Percentiles rank a stretch among this genome's conserved stretches.
Evolutionary conservation across 2,113 vertebrate genomes (phyloP).

Genomic region (Eretmochelys imbricata): DNA sequence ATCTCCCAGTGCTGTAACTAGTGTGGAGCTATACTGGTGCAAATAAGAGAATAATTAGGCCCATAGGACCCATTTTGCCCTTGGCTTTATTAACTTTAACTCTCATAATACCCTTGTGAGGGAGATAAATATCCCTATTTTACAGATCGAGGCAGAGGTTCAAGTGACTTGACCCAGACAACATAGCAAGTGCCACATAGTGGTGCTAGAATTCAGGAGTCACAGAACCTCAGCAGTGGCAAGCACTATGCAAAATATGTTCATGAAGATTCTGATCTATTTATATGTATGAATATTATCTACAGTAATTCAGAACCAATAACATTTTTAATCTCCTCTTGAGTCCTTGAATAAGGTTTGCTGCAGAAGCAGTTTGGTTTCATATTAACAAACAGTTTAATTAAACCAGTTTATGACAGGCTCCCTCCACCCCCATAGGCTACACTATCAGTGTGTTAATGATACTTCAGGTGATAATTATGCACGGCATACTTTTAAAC

Average conservation of each 20-base stretch:
- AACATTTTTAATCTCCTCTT: conserved; percentile 33
- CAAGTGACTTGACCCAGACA: background rate
- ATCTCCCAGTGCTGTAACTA: background rate
- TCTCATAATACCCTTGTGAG: background rate
- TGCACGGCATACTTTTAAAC: background rate
- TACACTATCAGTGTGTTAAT: background rate
- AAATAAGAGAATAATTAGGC: background rate
- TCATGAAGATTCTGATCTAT: background rate
- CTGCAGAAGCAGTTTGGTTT: background rate
- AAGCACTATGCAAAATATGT: conserved; percentile 23
- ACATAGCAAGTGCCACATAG: background rate
- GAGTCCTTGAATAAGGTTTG: conserved; percentile 12
- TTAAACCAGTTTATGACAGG: conserved; percentile 9
- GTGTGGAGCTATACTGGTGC: background rate
- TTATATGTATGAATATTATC: background rate
- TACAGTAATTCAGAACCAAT: conserved; percentile 9
- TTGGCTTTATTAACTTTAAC: conserved; percentile 9
- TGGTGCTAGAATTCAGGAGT: background rate
- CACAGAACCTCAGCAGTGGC: background rate
- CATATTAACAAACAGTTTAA: background rate
- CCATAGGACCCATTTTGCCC: background rate
- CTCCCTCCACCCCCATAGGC: background rate
- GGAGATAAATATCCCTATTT: background rate
- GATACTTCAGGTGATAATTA: background rate
- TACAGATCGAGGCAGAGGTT: background rate